phyloP scores from a whole-genome alignment of 1,140 invertebrate genomes.

The Orussus abietinus region DNA sequence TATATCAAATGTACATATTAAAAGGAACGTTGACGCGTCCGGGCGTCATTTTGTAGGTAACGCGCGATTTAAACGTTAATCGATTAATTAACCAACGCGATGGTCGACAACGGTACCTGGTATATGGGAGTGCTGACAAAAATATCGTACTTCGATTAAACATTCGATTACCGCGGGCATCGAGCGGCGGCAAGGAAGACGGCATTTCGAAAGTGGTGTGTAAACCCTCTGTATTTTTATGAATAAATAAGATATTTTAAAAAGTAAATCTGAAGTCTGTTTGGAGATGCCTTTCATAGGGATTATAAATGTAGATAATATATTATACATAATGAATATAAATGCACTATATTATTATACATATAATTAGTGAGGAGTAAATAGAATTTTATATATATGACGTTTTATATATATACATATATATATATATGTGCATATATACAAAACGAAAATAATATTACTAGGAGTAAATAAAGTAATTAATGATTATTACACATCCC shows the following conservation, averaged over 20 bases:
- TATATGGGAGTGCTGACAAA: no score
- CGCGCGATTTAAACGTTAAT: no score
- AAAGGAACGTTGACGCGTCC: no score
- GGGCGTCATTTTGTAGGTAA: no score
- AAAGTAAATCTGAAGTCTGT: slow-evolving; percentile 54
- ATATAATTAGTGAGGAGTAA: slow-evolving; percentile 49
- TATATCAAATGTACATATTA: no score
- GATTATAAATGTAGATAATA: slow-evolving; percentile 55
- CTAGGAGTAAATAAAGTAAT: slow-evolving; percentile 54
- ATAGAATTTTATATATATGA: slow-evolving; percentile 50
- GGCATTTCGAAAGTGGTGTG: slow-evolving; percentile 33
- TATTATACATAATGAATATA: slow-evolving; percentile 53
- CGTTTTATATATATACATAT: slow-evolving; percentile 20
- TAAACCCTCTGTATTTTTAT: slow-evolving; percentile 53
- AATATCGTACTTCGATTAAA: no score
- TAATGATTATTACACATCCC: slow-evolving; percentile 50
- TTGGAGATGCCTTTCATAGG: slow-evolving; percentile 55
- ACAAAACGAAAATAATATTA: slow-evolving; percentile 52
- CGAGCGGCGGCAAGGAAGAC: slow-evolving; percentile 29
- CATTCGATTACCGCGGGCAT: no score
- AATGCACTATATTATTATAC: slow-evolving; percentile 54
- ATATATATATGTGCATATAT: slow-evolving; percentile 32
- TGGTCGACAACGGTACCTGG: no score
- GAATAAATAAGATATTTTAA: slow-evolving; percentile 56
- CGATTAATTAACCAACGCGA: no score